phyloP scores from a whole-genome alignment of 2,113 vertebrate species.

The Oreochromis tanganicae region DNA sequence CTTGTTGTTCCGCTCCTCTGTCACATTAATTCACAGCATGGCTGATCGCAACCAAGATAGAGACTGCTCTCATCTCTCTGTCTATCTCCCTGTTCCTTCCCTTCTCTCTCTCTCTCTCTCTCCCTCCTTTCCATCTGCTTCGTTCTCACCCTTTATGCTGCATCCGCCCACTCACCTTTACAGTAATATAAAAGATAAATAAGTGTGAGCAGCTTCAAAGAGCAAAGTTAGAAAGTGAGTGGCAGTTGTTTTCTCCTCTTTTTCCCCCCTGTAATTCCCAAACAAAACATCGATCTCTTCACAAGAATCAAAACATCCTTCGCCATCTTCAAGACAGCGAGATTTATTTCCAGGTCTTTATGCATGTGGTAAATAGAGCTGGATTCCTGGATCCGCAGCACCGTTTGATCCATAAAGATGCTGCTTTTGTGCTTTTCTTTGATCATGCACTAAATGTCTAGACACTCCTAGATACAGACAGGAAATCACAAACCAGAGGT shows the following conservation, averaged over 20 bases:
- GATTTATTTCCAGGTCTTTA: neutral
- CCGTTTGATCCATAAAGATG: neutral
- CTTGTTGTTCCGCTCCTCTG: neutral
- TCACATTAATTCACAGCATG: slow-evolving; percentile 18
- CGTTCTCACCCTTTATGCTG: slow-evolving; percentile 31
- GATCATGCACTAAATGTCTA: neutral
- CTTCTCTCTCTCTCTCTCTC: neutral
- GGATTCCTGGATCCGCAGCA: neutral
- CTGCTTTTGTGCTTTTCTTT: neutral
- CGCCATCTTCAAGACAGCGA: neutral
- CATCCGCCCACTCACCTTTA: slow-evolving; percentile 57
- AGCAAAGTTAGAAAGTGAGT: neutral
- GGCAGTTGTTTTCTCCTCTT: neutral
- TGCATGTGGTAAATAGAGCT: neutral
- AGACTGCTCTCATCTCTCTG: slow-evolving; percentile 19
- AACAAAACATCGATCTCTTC: neutral
- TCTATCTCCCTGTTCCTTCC: neutral
- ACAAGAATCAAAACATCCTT: neutral
- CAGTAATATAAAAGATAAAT: slow-evolving; percentile 35
- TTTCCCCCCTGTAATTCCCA: neutral
- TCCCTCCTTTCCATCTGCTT: slow-evolving; percentile 9
- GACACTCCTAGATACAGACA: neutral
- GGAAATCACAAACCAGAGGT: neutral
- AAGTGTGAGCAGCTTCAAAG: slow-evolving; percentile 19
- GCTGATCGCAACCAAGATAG: slow-evolving; percentile 1